Evolutionary conservation across 1,140 invertebrate species (phyloP), one percentile per base, ranked within the genome.

Genomic region (Plectrocnemia conspersa): DNA sequence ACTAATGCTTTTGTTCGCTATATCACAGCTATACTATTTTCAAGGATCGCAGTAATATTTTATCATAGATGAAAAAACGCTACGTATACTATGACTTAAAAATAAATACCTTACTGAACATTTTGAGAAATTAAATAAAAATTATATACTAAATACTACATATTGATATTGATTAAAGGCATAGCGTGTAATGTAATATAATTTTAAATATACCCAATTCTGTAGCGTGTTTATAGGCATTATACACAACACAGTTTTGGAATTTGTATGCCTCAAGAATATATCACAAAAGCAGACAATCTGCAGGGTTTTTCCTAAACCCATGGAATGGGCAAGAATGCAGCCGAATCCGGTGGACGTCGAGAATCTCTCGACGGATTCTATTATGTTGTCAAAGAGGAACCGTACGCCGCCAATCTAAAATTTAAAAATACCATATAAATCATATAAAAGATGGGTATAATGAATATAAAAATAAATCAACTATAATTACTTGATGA

Each of bases 191-290:
- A n/a, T n/a, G n/a, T n/a, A n/a, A n/a, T n/a, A n/a, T n/a, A n/a
- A 35, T 25, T 33, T 10, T 18, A 18, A 19, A 63, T 71, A 61
- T 65, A 74, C 72, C 97, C 97, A 99, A 77, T 99, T 99, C 75
- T 99, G 95, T 46, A 99, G 76, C 1, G 96, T 98, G 75, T 99
- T 99, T 48, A 99, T 97, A 1, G 97, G 97, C 79, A 98, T 97
- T 60, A 99, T 97, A 65, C 93, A 93, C 6, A 99, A 72, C 2
- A 98, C 91, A 24, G 85, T 89, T 66, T 85, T 90, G 4, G 89
- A 88, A n/a, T 79, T 79, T 0, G 93, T 97, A 66, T 91, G 84
- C 44, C 93, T 77, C 61, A 98, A 79, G 74, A 98, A 97, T 58
- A 98, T 87, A 73, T 98, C 94, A 67, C 89, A 90, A 75, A 98